Evolutionary conservation across 1,140 invertebrate genomes (phyloP).

Genomic region (Anthonomus grandis): DNA sequence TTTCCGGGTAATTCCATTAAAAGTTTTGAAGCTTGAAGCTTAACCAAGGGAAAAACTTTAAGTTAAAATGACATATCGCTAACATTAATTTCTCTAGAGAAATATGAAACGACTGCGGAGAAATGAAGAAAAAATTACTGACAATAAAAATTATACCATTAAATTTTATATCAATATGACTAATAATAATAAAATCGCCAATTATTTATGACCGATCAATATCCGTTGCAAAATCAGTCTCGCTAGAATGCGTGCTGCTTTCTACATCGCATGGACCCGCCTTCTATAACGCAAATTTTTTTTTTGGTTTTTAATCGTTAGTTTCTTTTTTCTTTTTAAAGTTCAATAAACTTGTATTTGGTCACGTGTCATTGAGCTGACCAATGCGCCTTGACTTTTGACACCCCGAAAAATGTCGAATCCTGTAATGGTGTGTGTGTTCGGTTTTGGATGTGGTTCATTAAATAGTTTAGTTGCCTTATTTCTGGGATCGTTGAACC

Average conservation of each 20-base stretch:
- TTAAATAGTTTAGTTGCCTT: conserved; percentile 3
- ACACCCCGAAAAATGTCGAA: conserved; percentile 16
- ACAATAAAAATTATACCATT: no score
- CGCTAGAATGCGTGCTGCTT: conserved; percentile 5
- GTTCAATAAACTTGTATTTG: conserved; percentile 18
- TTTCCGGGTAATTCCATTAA: no score
- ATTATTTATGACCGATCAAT: no score
- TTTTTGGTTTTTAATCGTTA: no score
- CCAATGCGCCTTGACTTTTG: conserved; percentile 18
- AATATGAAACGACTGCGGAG: no score
- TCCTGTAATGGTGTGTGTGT: conserved; percentile 14
- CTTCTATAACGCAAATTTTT: conserved; percentile 11
- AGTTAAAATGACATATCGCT: no score
- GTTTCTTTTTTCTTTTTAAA: conserved; percentile 11
- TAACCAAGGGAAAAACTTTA: no score
- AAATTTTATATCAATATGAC: no score
- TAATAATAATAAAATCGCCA: no score
- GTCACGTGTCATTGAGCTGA: conserved; percentile 6
- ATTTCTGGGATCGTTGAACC: conserved; percentile 10
- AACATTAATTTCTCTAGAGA: no score
- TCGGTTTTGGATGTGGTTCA: conserved; percentile 18
- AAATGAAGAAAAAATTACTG: no score
- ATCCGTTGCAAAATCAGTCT: conserved; percentile 11
- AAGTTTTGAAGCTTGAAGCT: no score
- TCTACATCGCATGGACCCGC: conserved; percentile 4